Base-by-base conservation (phyloP, 2,113 vertebrate species). In the Gopherus flavomarginatus region DNA sequence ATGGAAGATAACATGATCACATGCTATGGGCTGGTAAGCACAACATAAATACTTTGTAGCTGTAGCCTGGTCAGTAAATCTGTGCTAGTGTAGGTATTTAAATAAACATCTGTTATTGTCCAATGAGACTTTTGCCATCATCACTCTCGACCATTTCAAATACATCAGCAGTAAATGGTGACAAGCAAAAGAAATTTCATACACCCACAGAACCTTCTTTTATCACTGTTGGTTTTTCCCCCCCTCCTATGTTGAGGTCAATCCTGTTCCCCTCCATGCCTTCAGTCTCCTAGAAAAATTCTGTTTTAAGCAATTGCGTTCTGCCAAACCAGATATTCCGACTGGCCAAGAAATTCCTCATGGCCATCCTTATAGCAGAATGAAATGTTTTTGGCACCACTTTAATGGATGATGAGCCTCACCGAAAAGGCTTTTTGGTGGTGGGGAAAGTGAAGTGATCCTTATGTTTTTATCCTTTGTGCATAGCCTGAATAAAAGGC, bases 21-120 rank as follows among this genome's bases (percentile, higher is more conserved):
- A 0, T 99, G 99, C 97, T 98, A 99, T 0, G 99, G 99, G 79
- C 98, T 98, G 98, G 99, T 99, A 98, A 99, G 99, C 89, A 59
- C 27, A 44, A 6, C 8, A 9, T 27, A 47, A 29, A 78, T 78
- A 16, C 42, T 14, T 16, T 14, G 75, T 47, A 47, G 6, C 75
- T 78, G 24, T 78, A 78, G 27, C 42, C 26, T 16, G 9, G 54
- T n/a, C 59, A 26, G 38, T 42, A 1, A 57, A 87, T 14, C 27
- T 49, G 52, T 42, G 88, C 14, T 81, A 54, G 49, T 2, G 65
- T 11, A 35, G 24, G 1, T 0, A 0, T 42, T 88, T 86, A 54
- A 10, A 78, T 78, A 78, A 78, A 78, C 26, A 14, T 44, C 42
- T 47, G 42, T 78, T 47, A 27, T 78, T 47, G 75, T 47, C 44